Evolutionary conservation across 2,888 invertebrate genomes (phyloP).

Genomic region (Apodemia duryi): DNA sequence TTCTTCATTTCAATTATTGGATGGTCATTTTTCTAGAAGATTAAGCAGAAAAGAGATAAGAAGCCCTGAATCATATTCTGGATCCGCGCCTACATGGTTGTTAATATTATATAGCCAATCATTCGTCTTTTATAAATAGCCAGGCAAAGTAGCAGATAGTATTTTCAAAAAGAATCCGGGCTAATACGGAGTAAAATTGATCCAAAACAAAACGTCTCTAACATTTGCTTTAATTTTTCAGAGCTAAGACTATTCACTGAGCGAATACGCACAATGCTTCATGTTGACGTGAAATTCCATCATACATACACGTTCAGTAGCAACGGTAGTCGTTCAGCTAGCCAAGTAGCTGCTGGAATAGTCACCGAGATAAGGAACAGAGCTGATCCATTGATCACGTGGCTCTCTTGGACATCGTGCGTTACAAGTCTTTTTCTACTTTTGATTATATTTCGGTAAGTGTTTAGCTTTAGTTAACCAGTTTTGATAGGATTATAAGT

Average conservation of each 20-base stretch:
- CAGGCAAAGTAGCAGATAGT: too few relatives aligned
- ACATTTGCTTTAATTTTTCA: conserved; percentile 30
- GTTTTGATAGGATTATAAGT: too few relatives aligned
- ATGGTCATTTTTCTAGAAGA: too few relatives aligned
- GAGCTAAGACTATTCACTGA: conserved; percentile 48
- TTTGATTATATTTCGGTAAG: conserved; percentile 80
- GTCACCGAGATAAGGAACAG: conserved; percentile 81
- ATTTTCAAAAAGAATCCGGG: too few relatives aligned
- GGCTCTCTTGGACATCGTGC: conserved; percentile 82
- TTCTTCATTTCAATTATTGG: not conserved
- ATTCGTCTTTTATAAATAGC: too few relatives aligned
- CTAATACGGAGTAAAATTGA: too few relatives aligned
- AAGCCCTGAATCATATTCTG: too few relatives aligned
- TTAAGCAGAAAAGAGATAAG: too few relatives aligned
- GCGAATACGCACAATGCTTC: conserved; percentile 45
- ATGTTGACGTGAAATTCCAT: conserved; percentile 45
- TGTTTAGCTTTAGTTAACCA: too few relatives aligned
- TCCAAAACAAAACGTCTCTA: too few relatives aligned
- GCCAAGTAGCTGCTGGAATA: conserved; percentile 79
- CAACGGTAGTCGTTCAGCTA: conserved; percentile 48
- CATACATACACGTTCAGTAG: conserved; percentile 52
- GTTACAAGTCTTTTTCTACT: conserved; percentile 81
- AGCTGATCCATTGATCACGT: conserved; percentile 76
- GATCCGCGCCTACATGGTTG: too few relatives aligned
- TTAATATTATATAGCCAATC: too few relatives aligned